Percentiles rank a stretch among this genome's conserved stretches.
Conservation (phyloP, 1,140 invertebrate species). For the Geopemphigus sp. region DNA sequence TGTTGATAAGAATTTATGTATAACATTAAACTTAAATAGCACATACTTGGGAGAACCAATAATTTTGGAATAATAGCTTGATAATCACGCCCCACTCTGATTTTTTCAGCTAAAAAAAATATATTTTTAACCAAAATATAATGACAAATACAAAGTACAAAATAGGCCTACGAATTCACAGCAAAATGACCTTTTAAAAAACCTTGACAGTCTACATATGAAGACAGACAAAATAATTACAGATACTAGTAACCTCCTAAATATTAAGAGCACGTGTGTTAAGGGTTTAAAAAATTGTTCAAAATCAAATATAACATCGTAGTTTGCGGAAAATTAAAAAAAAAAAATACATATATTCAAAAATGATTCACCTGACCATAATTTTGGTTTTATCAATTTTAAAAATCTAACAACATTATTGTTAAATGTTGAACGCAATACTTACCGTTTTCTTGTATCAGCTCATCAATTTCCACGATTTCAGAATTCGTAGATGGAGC, state of each 20-base stretch:
- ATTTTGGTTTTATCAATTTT: too few species aligned
- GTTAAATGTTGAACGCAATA: neutral
- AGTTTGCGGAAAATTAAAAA: too few species aligned
- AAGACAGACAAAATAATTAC: neutral
- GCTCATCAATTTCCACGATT: neutral
- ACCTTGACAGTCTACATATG: neutral
- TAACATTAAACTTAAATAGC: neutral
- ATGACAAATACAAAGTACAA: neutral
- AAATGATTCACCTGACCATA: neutral
- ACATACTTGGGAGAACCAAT: conserved; percentile 52
- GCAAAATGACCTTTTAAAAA: conserved; percentile 9
- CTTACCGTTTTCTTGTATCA: conserved; percentile 42
- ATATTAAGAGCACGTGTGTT: neutral
- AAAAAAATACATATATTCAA: neutral
- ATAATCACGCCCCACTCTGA: conserved; percentile 89
- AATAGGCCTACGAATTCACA: neutral
- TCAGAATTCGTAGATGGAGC: conserved; percentile 4
- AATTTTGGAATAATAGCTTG: conserved; percentile 86
- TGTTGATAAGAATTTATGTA: neutral
- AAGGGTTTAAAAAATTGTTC: neutral
- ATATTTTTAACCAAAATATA: neutral
- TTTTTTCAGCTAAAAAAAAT: conserved; percentile 75
- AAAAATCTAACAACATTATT: too few species aligned
- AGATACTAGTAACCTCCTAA: too few species aligned
- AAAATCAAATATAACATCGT: neutral